Conservation (phyloP, 2,888 invertebrate species). For the Eupithecia pulchellata region DNA sequence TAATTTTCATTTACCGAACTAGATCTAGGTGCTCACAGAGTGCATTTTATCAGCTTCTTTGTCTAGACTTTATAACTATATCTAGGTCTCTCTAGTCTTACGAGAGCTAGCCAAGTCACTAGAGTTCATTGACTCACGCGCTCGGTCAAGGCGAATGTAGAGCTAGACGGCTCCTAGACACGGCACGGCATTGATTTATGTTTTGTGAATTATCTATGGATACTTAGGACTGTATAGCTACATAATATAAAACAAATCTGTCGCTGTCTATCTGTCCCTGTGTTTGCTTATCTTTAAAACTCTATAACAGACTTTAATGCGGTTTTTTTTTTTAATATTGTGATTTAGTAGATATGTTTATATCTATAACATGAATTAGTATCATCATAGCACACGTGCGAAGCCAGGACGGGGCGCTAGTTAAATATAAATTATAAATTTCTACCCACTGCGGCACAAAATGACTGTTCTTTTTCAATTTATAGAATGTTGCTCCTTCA, state of each 20-base stretch:
- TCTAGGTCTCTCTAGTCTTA: background rate
- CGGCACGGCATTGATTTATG: background rate
- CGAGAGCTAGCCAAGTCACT: conserved; percentile 16
- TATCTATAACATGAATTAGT: no score
- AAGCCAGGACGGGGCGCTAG: no score
- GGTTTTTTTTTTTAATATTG: no score
- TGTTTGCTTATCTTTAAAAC: no score
- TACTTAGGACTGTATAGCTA: no score
- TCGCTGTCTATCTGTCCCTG: no score
- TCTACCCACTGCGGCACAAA: background rate
- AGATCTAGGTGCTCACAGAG: background rate
- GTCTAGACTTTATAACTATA: background rate
- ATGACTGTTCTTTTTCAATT: background rate
- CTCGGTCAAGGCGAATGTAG: conserved; percentile 34
- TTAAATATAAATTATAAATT: background rate
- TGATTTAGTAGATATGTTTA: no score
- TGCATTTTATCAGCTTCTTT: background rate
- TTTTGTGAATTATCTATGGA: background rate
- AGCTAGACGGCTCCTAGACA: conserved; percentile 11
- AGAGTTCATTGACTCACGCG: conserved; percentile 28
- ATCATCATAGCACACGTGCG: no score
- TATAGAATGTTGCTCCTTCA: background rate
- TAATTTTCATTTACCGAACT: background rate
- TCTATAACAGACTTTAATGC: no score
- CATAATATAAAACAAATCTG: no score